A percentile compares a stretch with the other conserved stretches of the same genome.
phyloP scores from a whole-genome alignment of 1,140 invertebrate species.

The Tetraneura akinire region DNA sequence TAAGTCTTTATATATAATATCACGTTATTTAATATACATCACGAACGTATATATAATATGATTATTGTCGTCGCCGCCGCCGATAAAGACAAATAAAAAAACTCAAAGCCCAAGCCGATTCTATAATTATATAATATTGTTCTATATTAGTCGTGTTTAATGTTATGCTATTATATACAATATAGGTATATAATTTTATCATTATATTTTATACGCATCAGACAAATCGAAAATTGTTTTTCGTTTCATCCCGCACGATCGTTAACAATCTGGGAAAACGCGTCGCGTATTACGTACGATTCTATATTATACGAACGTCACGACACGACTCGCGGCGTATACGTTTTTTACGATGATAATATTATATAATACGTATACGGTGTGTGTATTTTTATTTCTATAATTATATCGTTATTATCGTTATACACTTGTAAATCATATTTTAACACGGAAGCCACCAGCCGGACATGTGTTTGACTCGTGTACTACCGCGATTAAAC shows the following conservation, averaged over 20 bases:
- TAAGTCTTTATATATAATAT: too few species aligned
- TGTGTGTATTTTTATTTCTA: neutral
- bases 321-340: neutral
- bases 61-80: neutral
- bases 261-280: slow-evolving; percentile 48
- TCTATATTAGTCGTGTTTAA: too few species aligned
- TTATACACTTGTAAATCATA: too few species aligned
- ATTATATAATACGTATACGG: too few species aligned
- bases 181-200: too few species aligned
- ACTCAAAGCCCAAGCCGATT: too few species aligned
- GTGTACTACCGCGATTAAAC: neutral
- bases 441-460: neutral
- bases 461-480: slow-evolving; percentile 18
- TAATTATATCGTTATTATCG: slow-evolving; percentile 18
- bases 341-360: neutral
- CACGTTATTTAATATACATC: too few species aligned
- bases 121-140: slow-evolving; percentile 21
- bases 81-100: too few species aligned
- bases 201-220: too few species aligned
- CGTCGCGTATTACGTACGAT: too few species aligned
- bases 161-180: too few species aligned
- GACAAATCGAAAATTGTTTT: slow-evolving; percentile 43
- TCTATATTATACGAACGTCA: neutral
- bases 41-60: too few species aligned
- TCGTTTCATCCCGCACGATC: neutral